phyloP scores from a whole-genome alignment of 1,140 invertebrate genomes.

The Zaprionus kolodkinae region DNA sequence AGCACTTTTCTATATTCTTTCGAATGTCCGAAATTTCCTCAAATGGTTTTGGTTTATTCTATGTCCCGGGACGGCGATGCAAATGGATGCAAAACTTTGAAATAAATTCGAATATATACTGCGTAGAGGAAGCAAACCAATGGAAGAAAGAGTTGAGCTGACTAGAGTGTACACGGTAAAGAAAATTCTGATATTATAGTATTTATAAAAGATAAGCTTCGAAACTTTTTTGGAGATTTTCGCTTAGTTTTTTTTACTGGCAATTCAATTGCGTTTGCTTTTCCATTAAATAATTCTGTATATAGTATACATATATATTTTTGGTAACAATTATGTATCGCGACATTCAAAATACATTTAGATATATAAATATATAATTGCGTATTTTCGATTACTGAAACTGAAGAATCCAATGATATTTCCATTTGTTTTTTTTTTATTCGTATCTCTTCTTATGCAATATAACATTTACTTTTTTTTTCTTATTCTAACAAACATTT shows the following conservation, averaged over 20 bases:
- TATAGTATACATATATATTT: constrained; percentile 30
- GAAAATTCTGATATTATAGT: constrained; percentile 7
- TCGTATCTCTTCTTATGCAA: constrained; percentile 36
- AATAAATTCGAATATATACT: constrained; percentile 4
- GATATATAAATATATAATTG: constrained; percentile 12
- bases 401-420: constrained; percentile 38
- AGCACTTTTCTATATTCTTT: constrained; percentile 49
- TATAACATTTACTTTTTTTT: constrained; percentile 59
- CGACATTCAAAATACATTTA: constrained; percentile 27
- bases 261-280: constrained; percentile 40
- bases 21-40: not conserved
- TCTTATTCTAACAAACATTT: constrained; percentile 61
- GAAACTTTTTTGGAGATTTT: constrained; percentile 19
- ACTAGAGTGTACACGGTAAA: constrained; percentile 23
- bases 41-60: not conserved
- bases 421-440: constrained; percentile 4
- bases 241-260: constrained; percentile 1
- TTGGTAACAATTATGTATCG: constrained; percentile 38
- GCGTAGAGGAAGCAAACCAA: constrained; percentile 23
- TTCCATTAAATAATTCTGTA: constrained; percentile 21
- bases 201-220: not conserved
- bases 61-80: constrained; percentile 43
- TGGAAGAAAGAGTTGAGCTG: constrained; percentile 23
- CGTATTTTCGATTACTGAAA: constrained; percentile 31
- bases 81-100: constrained; percentile 33